A percentile compares a stretch with the other conserved stretches of the same genome.
These are phyloP conservation scores for Nyctibius bracteatus DNA, from an alignment of 2,113 vertebrate genomes.

Conservation along the genomic window DNA sequence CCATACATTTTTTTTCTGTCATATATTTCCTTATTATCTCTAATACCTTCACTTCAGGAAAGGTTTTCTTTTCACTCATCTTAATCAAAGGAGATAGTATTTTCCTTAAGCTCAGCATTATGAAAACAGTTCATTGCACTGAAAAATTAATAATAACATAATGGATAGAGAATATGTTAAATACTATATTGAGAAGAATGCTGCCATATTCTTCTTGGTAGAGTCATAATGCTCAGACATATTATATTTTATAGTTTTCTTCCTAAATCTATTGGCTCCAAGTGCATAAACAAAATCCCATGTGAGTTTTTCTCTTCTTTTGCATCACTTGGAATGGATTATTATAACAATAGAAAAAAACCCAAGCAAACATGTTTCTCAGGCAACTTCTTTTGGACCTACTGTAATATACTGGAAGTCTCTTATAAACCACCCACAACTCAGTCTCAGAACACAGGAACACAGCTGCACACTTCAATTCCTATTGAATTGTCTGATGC, in stretches of 20 bases:
- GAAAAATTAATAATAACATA: not conserved
- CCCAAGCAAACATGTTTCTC: not conserved
- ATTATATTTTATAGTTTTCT: not conserved
- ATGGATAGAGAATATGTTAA: not conserved
- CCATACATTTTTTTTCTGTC: not conserved
- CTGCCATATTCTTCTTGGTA: not conserved
- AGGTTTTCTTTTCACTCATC: not conserved
- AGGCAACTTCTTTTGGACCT: not conserved
- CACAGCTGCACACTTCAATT: not conserved
- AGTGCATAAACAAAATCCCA: not conserved
- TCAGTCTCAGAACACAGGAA: not conserved
- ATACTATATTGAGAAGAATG: not conserved
- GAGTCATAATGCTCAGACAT: not conserved
- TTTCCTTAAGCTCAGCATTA: not conserved
- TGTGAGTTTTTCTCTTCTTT: not conserved
- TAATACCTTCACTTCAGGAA: not conserved
- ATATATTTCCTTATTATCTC: not conserved
- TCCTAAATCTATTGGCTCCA: not conserved
- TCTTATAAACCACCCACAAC: not conserved
- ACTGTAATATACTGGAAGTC: not conserved
- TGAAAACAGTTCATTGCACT: not conserved
- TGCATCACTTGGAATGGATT: not conserved
- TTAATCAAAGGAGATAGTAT: not conserved
- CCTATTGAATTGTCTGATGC: not conserved
- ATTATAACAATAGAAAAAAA: not conserved